Conservation (phyloP, 1,140 invertebrate genomes). For the Oreohelix idahoensis region DNA sequence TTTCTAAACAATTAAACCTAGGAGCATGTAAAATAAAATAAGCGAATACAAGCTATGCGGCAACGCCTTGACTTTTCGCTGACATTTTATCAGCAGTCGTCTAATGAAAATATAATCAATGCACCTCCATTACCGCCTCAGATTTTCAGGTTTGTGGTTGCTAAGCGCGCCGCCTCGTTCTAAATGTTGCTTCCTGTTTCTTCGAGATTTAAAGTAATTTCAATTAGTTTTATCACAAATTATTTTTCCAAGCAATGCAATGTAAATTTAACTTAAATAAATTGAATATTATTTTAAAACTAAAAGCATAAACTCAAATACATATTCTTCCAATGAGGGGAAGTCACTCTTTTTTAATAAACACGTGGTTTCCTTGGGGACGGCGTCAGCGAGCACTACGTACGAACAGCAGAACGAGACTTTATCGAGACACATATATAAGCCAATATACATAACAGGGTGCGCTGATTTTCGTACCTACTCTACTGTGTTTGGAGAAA, state of each 20-base stretch:
- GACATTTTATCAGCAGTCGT: background rate
- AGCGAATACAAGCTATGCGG: background rate
- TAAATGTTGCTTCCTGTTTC: constrained; percentile 17
- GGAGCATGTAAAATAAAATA: background rate
- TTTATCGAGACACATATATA: background rate
- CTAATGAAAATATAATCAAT: constrained; percentile 10
- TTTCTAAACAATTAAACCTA: background rate
- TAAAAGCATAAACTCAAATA: too few relatives aligned
- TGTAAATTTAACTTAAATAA: too few relatives aligned
- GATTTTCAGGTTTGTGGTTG: constrained; percentile 48
- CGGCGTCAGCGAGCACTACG: background rate
- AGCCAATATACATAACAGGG: too few relatives aligned
- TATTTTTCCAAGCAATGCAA: too few relatives aligned
- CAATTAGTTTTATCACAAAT: background rate
- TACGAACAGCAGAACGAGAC: background rate
- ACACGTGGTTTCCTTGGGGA: constrained; percentile 42
- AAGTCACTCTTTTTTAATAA: constrained; percentile 19
- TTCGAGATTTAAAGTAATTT: background rate
- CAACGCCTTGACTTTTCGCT: background rate
- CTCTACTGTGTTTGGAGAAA: too few relatives aligned
- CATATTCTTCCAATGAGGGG: background rate
- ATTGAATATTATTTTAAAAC: too few relatives aligned
- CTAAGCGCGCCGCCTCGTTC: constrained; percentile 57
- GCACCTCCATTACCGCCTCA: constrained; percentile 25
- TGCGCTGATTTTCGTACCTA: too few relatives aligned